Evolutionary conservation across 37 sponge, comb jelly and placozoan genomes (phyloP), one percentile per base, ranked within the genome.

Genomic region (Haliclona indistincta): DNA sequence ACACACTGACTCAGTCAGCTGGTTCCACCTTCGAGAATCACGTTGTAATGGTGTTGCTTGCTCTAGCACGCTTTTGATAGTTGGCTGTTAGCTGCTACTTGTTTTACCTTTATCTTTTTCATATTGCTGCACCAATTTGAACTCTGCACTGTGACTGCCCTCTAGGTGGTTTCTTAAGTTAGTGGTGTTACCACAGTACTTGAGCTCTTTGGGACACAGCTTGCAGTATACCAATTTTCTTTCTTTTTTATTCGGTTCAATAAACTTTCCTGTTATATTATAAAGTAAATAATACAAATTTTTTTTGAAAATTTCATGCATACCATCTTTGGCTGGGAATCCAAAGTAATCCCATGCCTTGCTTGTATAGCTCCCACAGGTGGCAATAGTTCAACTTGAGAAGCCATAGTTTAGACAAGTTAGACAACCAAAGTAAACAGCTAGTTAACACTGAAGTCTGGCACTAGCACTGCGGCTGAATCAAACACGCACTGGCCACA

Each of bases 181-280:
- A 22, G 56, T 65, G 26, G 78, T 77, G 40, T 65, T 65, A 10
- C 67, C 70, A 25, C 5, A 30, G 22, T 69, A 69, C 70, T 69
- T 69, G 10, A 69, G 45, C 70, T 42, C 70, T 15, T 69, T 69
- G 17, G 70, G 47, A 11, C 70, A 69, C n/a, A 69, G 47, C 22
- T 69, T 69, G 17, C 70, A 69, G 22, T 43, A 25, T 20, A 69
- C 70, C 4, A 11, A 37, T 20, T 38, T 62, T 43, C 63, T 47
- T 39, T 38, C 32, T 32, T 73, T 63, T 38, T 44, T 63, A n/a
- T 71, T 58, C 1, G 71, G 68, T 35, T 73, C 68, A 43, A 53
- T 34, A 13, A 79, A 23, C 8, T 55, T 55, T 20, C 60, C 60
- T 58, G n/a, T 47, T 47, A 47, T 47, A 47, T 17, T 47, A n/a